Conservation (phyloP, 2,888 invertebrate genomes). For the Lordiphosa andalusiaca region DNA sequence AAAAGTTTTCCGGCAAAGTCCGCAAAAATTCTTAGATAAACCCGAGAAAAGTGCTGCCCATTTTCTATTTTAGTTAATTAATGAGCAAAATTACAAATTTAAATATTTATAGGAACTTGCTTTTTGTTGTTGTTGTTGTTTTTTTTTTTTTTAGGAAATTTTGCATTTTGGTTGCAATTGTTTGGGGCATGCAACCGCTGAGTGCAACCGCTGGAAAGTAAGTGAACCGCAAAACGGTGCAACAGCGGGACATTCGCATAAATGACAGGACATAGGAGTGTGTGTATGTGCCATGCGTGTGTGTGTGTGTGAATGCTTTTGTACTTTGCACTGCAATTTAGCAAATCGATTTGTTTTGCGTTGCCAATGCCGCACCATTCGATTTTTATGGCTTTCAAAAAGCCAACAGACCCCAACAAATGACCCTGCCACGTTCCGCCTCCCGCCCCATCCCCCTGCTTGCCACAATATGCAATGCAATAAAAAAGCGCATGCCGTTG, state of each 20-base stretch:
- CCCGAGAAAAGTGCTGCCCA: constrained; percentile 2
- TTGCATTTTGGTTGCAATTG: constrained; percentile 12
- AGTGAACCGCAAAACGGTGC: constrained; percentile 37
- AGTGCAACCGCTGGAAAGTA: constrained; percentile 23
- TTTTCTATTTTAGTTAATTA: constrained; percentile 38
- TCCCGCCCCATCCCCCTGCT: background rate
- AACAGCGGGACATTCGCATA: constrained; percentile 33
- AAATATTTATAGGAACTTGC: constrained; percentile 30
- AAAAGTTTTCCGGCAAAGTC: constrained; percentile 42
- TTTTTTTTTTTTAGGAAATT: constrained; percentile 19
- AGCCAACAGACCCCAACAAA: constrained; percentile 61
- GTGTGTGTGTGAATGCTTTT: constrained; percentile 32
- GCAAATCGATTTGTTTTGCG: constrained; percentile 72
- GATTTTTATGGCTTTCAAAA: constrained; percentile 70
- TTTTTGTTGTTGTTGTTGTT: too few species aligned
- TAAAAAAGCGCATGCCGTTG: constrained; percentile 60
- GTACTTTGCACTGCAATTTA: constrained; percentile 72
- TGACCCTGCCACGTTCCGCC: constrained; percentile 36
- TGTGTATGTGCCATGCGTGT: constrained; percentile 1
- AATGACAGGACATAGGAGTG: constrained; percentile 41
- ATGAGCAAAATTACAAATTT: constrained; percentile 27
- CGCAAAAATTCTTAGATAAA: constrained; percentile 26
- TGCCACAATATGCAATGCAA: constrained; percentile 44
- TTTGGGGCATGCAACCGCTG: constrained; percentile 27
- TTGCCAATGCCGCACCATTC: constrained; percentile 50